A percentile compares a stretch with the other conserved stretches of the same genome.
phyloP scores from a whole-genome alignment of 2,888 invertebrate genomes.

The Euzetes globulus region DNA sequence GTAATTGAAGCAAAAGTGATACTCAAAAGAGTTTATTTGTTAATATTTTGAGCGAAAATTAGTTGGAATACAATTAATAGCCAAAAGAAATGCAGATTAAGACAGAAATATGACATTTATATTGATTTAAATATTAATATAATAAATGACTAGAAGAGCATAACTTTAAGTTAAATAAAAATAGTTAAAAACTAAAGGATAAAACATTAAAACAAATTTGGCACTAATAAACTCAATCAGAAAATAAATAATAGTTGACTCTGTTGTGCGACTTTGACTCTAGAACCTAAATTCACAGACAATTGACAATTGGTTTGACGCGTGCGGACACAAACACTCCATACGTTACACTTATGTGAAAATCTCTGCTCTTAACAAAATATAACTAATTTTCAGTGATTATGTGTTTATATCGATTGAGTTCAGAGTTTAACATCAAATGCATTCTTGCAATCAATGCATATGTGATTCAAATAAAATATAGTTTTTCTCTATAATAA shows the following conservation, averaged over 20 bases:
- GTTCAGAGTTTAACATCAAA: background rate
- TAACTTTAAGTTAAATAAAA: background rate
- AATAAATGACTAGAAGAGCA: too few relatives aligned
- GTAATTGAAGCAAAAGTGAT: slow-evolving; percentile 23
- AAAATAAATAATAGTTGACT: background rate
- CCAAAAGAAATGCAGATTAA: background rate
- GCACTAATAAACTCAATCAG: background rate
- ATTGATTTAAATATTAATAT: background rate
- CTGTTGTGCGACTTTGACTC: background rate
- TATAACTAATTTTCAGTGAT: background rate
- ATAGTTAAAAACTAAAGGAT: background rate
- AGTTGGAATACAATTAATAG: slow-evolving; percentile 12
- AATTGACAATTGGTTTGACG: background rate
- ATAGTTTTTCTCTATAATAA: background rate
- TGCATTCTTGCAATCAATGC: background rate
- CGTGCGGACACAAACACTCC: background rate
- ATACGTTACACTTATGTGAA: background rate
- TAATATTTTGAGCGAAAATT: background rate
- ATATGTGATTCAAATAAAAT: background rate
- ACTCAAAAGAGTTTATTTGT: slow-evolving; percentile 22
- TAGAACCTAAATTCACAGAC: background rate
- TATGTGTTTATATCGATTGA: background rate
- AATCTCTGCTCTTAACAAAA: background rate
- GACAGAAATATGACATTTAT: background rate
- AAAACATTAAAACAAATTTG: background rate